A percentile compares a stretch with the other conserved stretches of the same genome.
These are phyloP conservation scores for Melieria crassipennis DNA, from an alignment of 2,888 invertebrate genomes.

Conservation along the genomic window DNA sequence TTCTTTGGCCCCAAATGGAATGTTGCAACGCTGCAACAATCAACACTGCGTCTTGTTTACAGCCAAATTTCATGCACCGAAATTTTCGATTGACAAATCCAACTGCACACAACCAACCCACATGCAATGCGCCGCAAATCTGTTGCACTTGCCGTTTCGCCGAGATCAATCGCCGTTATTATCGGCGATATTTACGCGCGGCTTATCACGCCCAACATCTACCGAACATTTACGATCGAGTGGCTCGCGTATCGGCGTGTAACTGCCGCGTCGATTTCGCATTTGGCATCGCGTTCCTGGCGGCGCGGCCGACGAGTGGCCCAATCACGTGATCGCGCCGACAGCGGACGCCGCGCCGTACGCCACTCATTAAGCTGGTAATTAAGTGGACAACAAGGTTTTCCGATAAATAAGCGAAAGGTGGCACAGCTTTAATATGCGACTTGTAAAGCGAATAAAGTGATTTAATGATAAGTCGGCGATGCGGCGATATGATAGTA, in stretches of 20 bases:
- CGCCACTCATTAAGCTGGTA: slow-evolving; percentile 21
- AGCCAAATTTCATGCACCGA: too few species aligned
- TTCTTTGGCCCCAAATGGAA: too few species aligned
- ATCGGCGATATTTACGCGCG: too few species aligned
- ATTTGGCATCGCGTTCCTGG: slow-evolving; percentile 1
- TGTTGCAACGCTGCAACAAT: too few species aligned
- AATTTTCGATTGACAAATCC: too few species aligned
- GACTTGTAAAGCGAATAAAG: slow-evolving; percentile 1
- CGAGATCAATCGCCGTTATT: too few species aligned
- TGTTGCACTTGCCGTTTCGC: too few species aligned
- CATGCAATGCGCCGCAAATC: too few species aligned
- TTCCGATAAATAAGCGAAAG: slow-evolving; percentile 1
- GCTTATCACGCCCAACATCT: neutral
- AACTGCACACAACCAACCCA: too few species aligned
- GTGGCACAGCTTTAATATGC: neutral
- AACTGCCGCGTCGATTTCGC: too few species aligned
- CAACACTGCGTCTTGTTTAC: too few species aligned
- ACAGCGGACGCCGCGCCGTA: too few species aligned
- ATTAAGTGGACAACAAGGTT: slow-evolving; percentile 13
- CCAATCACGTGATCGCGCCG: slow-evolving; percentile 22
- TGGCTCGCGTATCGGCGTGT: neutral
- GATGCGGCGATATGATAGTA: neutral
- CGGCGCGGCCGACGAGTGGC: neutral
- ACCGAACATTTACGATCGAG: slow-evolving; percentile 20
- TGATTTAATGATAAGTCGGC: neutral